These are phyloP conservation scores for Hylaeus anthracinus DNA, from an alignment of 1,140 invertebrate genomes.

Conservation along the genomic window DNA sequence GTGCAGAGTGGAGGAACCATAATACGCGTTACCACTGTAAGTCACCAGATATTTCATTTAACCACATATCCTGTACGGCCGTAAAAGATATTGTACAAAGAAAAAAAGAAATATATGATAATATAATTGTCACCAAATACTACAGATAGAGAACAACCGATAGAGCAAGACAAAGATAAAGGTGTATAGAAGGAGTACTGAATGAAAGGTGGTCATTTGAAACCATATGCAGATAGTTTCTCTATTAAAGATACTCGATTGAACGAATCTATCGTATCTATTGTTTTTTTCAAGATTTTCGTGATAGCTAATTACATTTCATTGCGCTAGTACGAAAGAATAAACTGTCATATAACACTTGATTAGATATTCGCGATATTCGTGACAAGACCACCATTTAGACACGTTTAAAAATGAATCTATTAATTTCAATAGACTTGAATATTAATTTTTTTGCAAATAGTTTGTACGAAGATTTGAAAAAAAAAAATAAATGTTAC, in stretches of 20 bases:
- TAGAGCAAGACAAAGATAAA: conserved; percentile 49
- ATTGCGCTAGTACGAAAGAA: not conserved
- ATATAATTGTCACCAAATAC: conserved; percentile 47
- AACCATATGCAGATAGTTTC: not conserved
- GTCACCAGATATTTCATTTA: conserved; percentile 68
- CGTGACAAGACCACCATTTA: not conserved
- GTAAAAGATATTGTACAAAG: conserved; percentile 37
- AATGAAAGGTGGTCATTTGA: conserved; percentile 9
- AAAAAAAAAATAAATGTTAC: conserved; percentile 12
- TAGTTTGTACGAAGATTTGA: conserved; percentile 5
- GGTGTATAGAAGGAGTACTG: conserved; percentile 25
- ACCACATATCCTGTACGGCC: conserved; percentile 33
- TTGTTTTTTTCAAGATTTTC: not conserved
- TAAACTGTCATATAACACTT: not conserved
- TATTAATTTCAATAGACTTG: not conserved
- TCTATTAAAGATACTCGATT: not conserved
- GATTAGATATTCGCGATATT: not conserved
- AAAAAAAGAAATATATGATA: conserved; percentile 15
- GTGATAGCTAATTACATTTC: not conserved
- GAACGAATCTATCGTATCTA: not conserved
- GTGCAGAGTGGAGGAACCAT: conserved; percentile 74
- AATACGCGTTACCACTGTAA: conserved; percentile 75
- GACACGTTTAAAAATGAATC: not conserved
- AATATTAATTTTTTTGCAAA: not conserved
- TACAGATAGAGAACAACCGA: conserved; percentile 48